Base-by-base conservation (phyloP, 2,797 vertebrate genomes). In the Picus viridis region DNA sequence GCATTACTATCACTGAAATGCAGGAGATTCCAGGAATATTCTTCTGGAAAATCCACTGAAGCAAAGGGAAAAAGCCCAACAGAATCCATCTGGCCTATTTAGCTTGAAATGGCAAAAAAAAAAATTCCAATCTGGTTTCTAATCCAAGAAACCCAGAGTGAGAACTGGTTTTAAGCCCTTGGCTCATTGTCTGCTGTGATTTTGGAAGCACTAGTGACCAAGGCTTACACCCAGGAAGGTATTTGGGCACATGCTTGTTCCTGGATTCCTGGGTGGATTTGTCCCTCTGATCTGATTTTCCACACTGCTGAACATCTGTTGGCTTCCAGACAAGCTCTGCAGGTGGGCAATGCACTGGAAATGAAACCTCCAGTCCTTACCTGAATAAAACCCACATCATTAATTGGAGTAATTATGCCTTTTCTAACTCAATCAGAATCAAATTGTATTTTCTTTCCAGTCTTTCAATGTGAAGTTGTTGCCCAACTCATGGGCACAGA, bases 181-280 rank as follows among this genome's bases (percentile, higher is more conserved):
- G 57, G 14, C n/a, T 61, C 9, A 2, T 58, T 79, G 10, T 3
- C 13, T 83, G 2, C 0, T 0, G n/a, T 56, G 69, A 53, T 69
- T 81, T 83, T 43, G 34, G 78, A 65, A 68, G 77, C 64, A 30
- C 54, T 30, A 69, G 65, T 49, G 43, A 39, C 16, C 29, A 22
- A 57, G 53, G n/a, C 23, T 90, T 72, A 9, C 29, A 63, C 32
- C 34, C 79, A 75, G 79, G 57, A 78, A 75, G 89, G 89, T 83
- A 36, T 92, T 88, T 80, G 61, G 92, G 75, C 76, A 65, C 0
- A 0, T 9, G 34, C 36, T 47, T 36, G 2, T 59, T 80, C 86
- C 86, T 71, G 43, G 26, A 39, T 34, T 88, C 83, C 53, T 32
- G 19, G 30, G 29, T 64, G 62, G 49, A 61, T 89, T 90, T 74